phyloP scores from a whole-genome alignment of 2,113 vertebrate genomes.

The Todiramphus saurophagus region DNA sequence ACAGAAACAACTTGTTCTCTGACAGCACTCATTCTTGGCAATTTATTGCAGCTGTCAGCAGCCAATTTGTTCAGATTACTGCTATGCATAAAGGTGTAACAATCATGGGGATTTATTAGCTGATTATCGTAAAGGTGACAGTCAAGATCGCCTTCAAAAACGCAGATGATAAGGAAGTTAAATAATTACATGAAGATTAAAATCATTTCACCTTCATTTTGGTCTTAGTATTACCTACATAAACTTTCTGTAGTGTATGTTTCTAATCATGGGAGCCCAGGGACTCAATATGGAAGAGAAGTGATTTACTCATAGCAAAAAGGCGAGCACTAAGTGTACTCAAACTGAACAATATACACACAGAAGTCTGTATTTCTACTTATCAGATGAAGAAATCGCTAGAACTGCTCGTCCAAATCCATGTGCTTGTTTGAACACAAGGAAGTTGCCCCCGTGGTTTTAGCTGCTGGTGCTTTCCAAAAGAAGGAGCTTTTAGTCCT shows the following conservation, averaged over 20 bases:
- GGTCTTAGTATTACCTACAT: slow-evolving; percentile 21
- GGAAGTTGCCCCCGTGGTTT: background rate
- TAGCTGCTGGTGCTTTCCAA: background rate
- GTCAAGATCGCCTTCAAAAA: slow-evolving; percentile 63
- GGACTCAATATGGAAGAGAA: background rate
- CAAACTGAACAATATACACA: background rate
- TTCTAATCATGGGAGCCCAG: background rate
- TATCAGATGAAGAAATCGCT: background rate
- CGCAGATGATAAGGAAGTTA: slow-evolving; percentile 65
- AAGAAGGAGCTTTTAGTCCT: background rate
- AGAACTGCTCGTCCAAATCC: background rate
- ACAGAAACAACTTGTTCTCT: slow-evolving; percentile 75
- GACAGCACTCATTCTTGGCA: slow-evolving; percentile 78
- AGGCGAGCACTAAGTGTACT: background rate
- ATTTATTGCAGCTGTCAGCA: slow-evolving; percentile 81
- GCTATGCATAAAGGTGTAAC: slow-evolving; percentile 77
- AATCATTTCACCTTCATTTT: slow-evolving; percentile 64
- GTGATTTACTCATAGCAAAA: background rate
- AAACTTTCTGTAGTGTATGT: background rate
- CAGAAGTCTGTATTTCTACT: background rate
- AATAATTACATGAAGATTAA: slow-evolving; percentile 75
- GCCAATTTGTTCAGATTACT: slow-evolving; percentile 80
- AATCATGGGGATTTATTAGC: slow-evolving; percentile 79
- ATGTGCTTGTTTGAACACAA: background rate
- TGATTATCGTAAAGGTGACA: slow-evolving; percentile 72